Evolutionary conservation across 2,797 vertebrate species (phyloP), one percentile per base, ranked within the genome.

Genomic region (Champsocephalus esox): DNA sequence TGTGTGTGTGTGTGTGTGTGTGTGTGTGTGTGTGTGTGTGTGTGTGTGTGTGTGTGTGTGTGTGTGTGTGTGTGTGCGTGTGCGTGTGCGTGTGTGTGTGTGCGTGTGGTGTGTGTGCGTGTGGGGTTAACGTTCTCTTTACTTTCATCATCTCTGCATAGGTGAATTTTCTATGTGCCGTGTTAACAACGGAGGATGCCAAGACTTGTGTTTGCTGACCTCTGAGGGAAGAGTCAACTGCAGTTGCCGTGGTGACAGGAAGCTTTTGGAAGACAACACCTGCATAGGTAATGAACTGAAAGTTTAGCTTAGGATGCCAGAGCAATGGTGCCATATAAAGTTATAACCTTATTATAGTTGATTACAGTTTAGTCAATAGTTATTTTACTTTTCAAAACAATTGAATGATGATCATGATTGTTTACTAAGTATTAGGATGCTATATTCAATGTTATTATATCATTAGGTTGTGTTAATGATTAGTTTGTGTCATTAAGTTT

Each of bases 161-260:
- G 98, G 98, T 89, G 97, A 99, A 88, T 94, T 97, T 88, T 99
- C 98, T 59, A 92, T 95, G 16, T 99, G 98, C 81, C 94, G 95
- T 14, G 87, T 96, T 58, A 92, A 96, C 90, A 99, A 99, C 14
- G 98, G 98, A 82, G 98, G 98, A 57, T 99, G 98, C 84, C 96
- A 97, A 86, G 98, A 99, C 89, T 94, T 99, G 79, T 99, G 98
- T 84, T 92, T 99, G 85, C 93, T 99, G 87, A 97, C 96, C 38
- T 96, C 96, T 13, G 95, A 97, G 0, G 97, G 97, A 52, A 95
- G 94, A 80, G 96, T 99, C 72, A 99, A 99, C 91, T 99, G 98
- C 87, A 98, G 97, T 3, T 99, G 98, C 75, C 93, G 98, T 66
- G 98, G 98, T 34, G 97, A 99, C 74, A 94, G 98, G 73, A 92